phyloP scores from a whole-genome alignment of 2,888 invertebrate genomes.

The Villa cingulata region DNA sequence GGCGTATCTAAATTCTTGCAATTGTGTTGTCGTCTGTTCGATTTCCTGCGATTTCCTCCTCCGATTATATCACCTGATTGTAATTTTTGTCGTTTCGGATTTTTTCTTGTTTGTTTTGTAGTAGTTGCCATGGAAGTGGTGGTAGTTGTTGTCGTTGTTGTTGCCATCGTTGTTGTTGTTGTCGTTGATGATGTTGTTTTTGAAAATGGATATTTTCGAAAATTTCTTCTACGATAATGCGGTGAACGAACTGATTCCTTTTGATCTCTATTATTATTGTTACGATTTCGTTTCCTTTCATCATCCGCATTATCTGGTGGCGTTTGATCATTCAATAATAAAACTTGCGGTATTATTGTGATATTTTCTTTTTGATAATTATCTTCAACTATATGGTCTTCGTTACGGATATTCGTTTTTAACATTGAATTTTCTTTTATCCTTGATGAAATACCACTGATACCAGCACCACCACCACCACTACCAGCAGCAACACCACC shows the following conservation, averaged over 20 bases:
- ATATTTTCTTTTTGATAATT: slow-evolving; percentile 22
- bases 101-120: slow-evolving; percentile 7
- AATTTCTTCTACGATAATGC: slow-evolving; percentile 12
- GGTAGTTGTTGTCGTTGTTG: slow-evolving; percentile 12
- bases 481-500: too few relatives aligned
- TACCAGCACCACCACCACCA: background rate
- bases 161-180: slow-evolving; percentile 12
- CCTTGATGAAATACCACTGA: background rate
- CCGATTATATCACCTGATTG: background rate
- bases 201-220: slow-evolving; percentile 9
- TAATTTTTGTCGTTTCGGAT: slow-evolving; percentile 11
- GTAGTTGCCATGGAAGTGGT: slow-evolving; percentile 13
- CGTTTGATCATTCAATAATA: slow-evolving; percentile 30
- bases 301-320: slow-evolving; percentile 15
- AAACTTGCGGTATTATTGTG: slow-evolving; percentile 30
- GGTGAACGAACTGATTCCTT: background rate
- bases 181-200: slow-evolving; percentile 1
- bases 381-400: slow-evolving; percentile 10
- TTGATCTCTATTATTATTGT: background rate
- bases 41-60: background rate
- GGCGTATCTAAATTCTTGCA: slow-evolving; percentile 29
- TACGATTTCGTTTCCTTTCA: background rate
- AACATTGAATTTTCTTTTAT: too few relatives aligned
- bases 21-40: slow-evolving; percentile 24
- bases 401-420: background rate